A percentile compares a stretch with the other conserved stretches of the same genome.
phyloP scores from a whole-genome alignment of 53 echinoderm and acorn worm genomes.

The Astropecten irregularis region DNA sequence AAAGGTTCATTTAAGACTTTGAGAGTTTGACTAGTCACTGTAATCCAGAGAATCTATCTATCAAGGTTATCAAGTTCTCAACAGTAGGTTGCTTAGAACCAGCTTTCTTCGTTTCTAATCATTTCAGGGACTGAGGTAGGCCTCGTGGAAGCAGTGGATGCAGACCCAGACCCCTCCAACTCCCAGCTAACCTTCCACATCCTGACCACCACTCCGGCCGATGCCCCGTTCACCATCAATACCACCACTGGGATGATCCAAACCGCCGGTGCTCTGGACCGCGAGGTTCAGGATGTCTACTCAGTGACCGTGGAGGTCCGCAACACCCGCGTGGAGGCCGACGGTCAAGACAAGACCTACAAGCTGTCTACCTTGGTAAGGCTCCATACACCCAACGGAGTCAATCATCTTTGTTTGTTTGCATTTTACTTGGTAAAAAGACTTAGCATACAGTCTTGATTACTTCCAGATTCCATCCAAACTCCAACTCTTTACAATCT shows the following conservation, averaged over 20 bases:
- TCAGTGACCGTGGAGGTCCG: conserved; percentile 69
- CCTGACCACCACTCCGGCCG: conserved; percentile 40
- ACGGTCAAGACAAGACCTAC: background rate
- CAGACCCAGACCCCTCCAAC: conserved; percentile 67
- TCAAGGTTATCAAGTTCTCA: no score
- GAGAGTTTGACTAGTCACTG: no score
- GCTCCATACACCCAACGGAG: background rate
- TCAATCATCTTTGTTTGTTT: background rate
- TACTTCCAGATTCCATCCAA: no score
- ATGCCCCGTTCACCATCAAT: conserved; percentile 68
- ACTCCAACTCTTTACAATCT: no score
- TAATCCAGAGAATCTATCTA: no score
- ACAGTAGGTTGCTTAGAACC: no score
- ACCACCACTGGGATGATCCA: conserved; percentile 65
- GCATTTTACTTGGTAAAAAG: background rate
- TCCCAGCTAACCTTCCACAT: conserved; percentile 76
- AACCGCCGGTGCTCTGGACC: conserved; percentile 56
- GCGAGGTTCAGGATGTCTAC: conserved; percentile 68
- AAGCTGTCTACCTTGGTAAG: conserved; percentile 11
- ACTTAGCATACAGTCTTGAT: no score
- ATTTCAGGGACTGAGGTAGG: conserved; percentile 75
- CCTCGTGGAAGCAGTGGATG: conserved; percentile 58
- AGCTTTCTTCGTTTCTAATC: no score
- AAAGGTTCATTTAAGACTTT: no score
- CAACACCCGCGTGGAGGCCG: background rate